Percentiles rank a stretch among this genome's conserved stretches.
phyloP scores from a whole-genome alignment of 1,140 invertebrate species.

The Galleria mellonella region DNA sequence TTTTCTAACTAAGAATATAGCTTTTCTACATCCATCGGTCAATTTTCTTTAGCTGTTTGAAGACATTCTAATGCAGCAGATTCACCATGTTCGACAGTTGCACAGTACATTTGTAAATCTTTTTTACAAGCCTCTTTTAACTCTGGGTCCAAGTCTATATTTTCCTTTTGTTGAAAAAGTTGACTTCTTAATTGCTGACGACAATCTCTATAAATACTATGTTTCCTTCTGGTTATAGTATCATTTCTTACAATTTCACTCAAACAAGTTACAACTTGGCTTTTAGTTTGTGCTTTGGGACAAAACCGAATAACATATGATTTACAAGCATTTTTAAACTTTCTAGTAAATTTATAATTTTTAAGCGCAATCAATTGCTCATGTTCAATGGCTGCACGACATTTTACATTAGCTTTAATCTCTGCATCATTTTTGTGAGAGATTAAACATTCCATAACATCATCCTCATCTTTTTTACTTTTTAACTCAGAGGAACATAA shows the following conservation, averaged over 20 bases:
- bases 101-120: constrained; percentile 88
- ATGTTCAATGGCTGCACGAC: constrained; percentile 95
- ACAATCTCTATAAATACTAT: constrained; percentile 89
- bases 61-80: constrained; percentile 91
- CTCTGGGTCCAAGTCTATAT: constrained; percentile 88
- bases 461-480: constrained; percentile 83
- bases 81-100: constrained; percentile 82
- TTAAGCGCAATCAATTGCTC: constrained; percentile 93
- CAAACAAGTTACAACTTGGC: constrained; percentile 92
- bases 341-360: constrained; percentile 95
- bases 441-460: constrained; percentile 96
- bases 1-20: constrained; percentile 88
- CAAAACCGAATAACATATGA: constrained; percentile 89
- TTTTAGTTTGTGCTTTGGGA: constrained; percentile 84
- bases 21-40: constrained; percentile 82
- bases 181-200: constrained; percentile 91
- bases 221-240: constrained; percentile 85
- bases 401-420: constrained; percentile 85
- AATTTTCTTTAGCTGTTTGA: constrained; percentile 81
- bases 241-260: constrained; percentile 93
- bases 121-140: constrained; percentile 82
- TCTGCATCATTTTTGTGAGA: constrained; percentile 91
- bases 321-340: constrained; percentile 96
- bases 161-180: constrained; percentile 91
- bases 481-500: constrained; percentile 84